Evolutionary conservation across 2,888 invertebrate species (phyloP), one percentile per base, ranked within the genome.

Genomic region (Operophtera brumata): DNA sequence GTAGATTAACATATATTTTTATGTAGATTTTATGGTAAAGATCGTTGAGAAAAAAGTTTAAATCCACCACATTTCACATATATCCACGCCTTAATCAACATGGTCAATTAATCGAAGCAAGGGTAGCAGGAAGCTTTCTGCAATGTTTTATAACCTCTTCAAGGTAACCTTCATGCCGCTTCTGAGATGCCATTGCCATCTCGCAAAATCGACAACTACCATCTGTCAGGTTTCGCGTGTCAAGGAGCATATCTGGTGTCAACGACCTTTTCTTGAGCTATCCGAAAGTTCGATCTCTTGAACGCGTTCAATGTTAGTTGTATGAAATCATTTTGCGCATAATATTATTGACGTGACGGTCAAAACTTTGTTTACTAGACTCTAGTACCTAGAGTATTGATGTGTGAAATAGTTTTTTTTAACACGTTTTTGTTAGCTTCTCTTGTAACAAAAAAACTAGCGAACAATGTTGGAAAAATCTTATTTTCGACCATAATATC

Each of bases 121-220:
- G 52, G 57, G 32, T 48, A 57, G 9, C 57, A 57, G 57, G 57
- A 57, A 57, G 41, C 26, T 10, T 36, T 43, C 11, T 30, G 28
- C 25, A 5, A 7, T 35, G 26, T 28, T 41, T 28, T 43, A 26
- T 44, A 47, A 11, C 45, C 41, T 47, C 37, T 26, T 26, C 34
- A 28, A 40, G 47, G 47, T n/a, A 20, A 34, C 8, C 30, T 13
- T 20, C 20, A 20, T 20, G 20, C 20, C 20, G 13, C 6, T 34
- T 28, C 2, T 9, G 1, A 20, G 43, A 10, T 14, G 28, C 13
- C 42, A 37, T 42, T 12, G 40, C 13, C 35, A 39, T 32, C 10
- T 12, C 20, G 44, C 40, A 13, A 39, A 50, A 43, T n/a, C n/a
- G 5, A 41, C 11, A 25, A 25, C 28, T 1, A 10, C 26, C 36